A percentile compares a stretch with the other conserved stretches of the same genome.
Conservation (phyloP, 2,797 vertebrate species). For the Enoplosus armatus region DNA sequence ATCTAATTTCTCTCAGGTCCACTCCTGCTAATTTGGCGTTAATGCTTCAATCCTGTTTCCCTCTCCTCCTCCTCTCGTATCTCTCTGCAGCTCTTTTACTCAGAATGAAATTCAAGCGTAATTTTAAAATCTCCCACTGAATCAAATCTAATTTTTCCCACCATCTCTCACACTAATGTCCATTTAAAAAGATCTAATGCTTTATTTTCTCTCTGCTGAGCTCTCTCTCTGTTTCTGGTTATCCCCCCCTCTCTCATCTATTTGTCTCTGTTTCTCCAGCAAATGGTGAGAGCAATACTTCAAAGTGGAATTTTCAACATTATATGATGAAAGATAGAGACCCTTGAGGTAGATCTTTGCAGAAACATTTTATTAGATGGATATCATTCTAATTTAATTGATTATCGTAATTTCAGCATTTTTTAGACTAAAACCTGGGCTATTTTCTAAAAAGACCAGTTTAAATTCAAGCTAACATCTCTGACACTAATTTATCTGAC, state of each 20-base stretch:
- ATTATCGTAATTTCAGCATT: not conserved
- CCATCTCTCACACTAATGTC: constrained; percentile 65
- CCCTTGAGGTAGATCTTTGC: not conserved
- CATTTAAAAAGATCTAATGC: constrained; percentile 63
- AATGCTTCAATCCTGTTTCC: constrained; percentile 57
- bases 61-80: constrained; percentile 33
- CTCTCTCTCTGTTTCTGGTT: not conserved
- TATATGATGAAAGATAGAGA: constrained; percentile 2
- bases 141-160: constrained; percentile 76
- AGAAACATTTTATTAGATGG: not conserved
- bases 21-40: constrained; percentile 73
- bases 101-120: constrained; percentile 69
- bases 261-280: not conserved
- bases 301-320: constrained; percentile 13
- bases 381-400: not conserved
- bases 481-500: not conserved
- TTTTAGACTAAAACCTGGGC: not conserved
- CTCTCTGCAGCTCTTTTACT: constrained; percentile 55
- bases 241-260: not conserved
- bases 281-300: not conserved
- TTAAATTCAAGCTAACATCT: constrained; percentile 7
- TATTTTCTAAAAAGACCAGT: not conserved
- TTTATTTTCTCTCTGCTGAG: constrained; percentile 38
- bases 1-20: constrained; percentile 73
- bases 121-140: constrained; percentile 67